Base-by-base conservation (phyloP, 2,888 invertebrate genomes). In the Acrobasis suavella region DNA sequence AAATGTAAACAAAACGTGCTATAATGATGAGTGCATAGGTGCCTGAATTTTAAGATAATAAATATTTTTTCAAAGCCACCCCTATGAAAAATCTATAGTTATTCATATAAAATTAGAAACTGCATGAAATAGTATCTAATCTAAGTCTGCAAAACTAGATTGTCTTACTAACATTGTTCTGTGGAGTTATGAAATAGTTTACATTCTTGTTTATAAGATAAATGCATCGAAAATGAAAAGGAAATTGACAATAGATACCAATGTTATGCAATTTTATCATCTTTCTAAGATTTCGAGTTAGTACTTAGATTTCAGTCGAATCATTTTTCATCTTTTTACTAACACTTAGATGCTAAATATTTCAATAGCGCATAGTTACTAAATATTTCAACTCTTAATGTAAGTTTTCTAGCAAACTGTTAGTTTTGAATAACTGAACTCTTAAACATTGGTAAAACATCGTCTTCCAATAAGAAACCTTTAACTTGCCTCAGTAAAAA, bases 61-160 rank as follows among this genome's bases (percentile, higher is more conserved):
- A 71, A 83, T 90, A 89, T 89, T 85, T 90, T 85, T 90, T 83
- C 86, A 87, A 85, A 73, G 72, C 74, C 82, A 83, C 76, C 79
- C 78, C 72, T 75, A 76, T 15, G 37, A 62, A 74, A 69, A 74
- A 69, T 70, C 69, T 71, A 69, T 72, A 72, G 72, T 76, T 55
- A 73, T 70, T 64, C 66, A 64, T 60, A 66, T 67, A 63, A 62
- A 60, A 50, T 38, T 59, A 38, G 42, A 59, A 54, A 46, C 46
- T 22, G 55, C 63, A 62, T 54, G 49, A 62, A 58, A 63, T 60
- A 56, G 15, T 38, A 32, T 32, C 32, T 32, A 10, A 50, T 51
- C 49, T 65, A 65, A 64, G 64, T 64, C 63, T 62, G 59, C 63
- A 64, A 65, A 62, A 52, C 14, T 50, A 60, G 60, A 17, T 39